Conservation (phyloP, 2,797 vertebrate genomes). For the Synaphobranchus kaupii region DNA sequence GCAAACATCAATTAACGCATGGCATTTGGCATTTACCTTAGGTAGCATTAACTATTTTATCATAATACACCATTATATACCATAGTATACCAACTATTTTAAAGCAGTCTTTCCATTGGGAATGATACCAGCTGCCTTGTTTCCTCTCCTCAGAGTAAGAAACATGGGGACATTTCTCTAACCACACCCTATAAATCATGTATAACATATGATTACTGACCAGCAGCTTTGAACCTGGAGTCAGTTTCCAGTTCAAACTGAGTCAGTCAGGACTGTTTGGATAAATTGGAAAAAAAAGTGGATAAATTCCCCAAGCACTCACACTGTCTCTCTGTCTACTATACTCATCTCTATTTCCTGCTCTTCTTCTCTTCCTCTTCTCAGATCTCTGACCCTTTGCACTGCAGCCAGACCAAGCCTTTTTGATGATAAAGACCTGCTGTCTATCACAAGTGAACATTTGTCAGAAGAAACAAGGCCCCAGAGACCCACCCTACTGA, state of each 20-base stretch:
- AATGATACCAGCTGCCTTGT: background rate
- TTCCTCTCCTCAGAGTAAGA: background rate
- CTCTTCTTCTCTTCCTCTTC: background rate
- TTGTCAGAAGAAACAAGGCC: background rate
- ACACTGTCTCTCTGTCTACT: background rate
- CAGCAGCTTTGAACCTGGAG: background rate
- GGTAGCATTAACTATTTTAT: too few relatives aligned
- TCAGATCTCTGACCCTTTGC: background rate
- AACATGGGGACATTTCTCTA: background rate
- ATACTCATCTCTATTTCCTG: background rate
- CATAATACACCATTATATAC: too few relatives aligned
- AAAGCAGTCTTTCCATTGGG: background rate
- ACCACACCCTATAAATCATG: background rate
- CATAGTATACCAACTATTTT: background rate
- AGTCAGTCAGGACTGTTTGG: background rate
- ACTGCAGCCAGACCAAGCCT: background rate
- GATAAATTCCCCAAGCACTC: background rate
- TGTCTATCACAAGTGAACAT: conserved; percentile 5
- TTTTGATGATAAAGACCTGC: background rate
- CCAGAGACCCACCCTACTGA: background rate
- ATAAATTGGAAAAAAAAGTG: background rate
- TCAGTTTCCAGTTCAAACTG: background rate
- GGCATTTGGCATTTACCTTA: too few relatives aligned
- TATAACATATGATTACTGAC: background rate
- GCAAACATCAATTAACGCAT: too few relatives aligned